These are phyloP conservation scores for Cylas formicarius DNA, from an alignment of 1,140 invertebrate species.

Conservation along the genomic window DNA sequence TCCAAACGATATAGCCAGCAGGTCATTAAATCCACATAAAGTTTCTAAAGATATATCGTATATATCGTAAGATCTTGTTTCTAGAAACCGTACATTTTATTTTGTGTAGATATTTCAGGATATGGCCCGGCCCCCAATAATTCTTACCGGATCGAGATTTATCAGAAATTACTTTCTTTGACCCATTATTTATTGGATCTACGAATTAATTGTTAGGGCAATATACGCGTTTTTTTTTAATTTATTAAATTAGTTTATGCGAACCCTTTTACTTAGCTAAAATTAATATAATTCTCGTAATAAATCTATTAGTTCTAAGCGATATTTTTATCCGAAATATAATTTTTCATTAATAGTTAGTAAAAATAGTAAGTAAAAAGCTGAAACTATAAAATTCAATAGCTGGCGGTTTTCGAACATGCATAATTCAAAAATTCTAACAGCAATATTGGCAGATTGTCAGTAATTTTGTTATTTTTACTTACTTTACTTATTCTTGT, in stretches of 20 bases:
- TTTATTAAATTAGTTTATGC: neutral
- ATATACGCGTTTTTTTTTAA: neutral
- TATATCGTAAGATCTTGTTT: conserved; percentile 11
- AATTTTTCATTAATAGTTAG: no score
- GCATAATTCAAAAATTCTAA: no score
- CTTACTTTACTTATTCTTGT: no score
- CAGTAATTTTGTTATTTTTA: no score
- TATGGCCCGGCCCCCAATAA: conserved; percentile 8
- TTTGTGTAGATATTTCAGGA: conserved; percentile 8
- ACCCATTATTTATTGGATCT: neutral
- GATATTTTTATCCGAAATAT: no score
- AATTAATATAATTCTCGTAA: conserved; percentile 8
- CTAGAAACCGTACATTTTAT: conserved; percentile 17
- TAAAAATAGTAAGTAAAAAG: no score
- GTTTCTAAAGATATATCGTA: conserved; percentile 15
- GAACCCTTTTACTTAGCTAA: neutral
- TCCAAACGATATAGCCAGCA: conserved; percentile 14
- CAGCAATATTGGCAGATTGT: no score
- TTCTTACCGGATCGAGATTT: no score
- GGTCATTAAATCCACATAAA: conserved; percentile 18
- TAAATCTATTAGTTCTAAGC: neutral
- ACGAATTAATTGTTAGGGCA: neutral
- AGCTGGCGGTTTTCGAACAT: no score
- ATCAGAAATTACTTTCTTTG: no score
- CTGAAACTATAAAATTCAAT: no score